phyloP scores from a whole-genome alignment of 1,140 invertebrate species.

The Listronotus oregonensis region DNA sequence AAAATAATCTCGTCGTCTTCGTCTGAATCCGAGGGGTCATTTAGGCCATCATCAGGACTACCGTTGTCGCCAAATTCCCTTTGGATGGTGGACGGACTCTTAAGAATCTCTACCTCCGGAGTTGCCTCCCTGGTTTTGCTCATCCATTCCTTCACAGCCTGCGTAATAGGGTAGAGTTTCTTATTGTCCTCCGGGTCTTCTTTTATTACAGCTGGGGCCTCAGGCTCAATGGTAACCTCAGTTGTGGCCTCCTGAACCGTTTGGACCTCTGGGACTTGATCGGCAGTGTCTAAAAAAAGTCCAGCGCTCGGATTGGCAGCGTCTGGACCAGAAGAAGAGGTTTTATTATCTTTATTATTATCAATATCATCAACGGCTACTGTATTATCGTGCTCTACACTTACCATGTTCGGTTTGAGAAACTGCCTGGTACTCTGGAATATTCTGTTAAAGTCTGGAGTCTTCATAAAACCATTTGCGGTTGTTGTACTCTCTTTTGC shows the following conservation, averaged over 20 bases:
- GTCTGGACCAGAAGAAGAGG: slow-evolving; percentile 33
- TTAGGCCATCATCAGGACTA: slow-evolving; percentile 21
- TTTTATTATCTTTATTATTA: slow-evolving; percentile 24
- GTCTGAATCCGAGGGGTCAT: background rate
- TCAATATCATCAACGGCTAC: slow-evolving; percentile 15
- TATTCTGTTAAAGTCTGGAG: slow-evolving; percentile 44
- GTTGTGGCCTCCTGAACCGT: slow-evolving; percentile 9
- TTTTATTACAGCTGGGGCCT: slow-evolving; percentile 20
- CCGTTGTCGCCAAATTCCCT: slow-evolving; percentile 41
- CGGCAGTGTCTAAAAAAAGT: slow-evolving; percentile 43
- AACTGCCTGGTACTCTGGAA: slow-evolving; percentile 43
- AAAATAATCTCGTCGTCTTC: slow-evolving; percentile 41
- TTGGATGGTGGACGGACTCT: slow-evolving; percentile 49
- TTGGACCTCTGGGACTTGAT: slow-evolving; percentile 19
- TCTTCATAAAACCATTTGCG: slow-evolving; percentile 26
- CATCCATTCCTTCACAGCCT: slow-evolving; percentile 55
- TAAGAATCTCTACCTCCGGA: slow-evolving; percentile 53
- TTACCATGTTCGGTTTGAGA: slow-evolving; percentile 42
- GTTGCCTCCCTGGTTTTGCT: slow-evolving; percentile 51
- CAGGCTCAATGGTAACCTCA: slow-evolving; percentile 2
- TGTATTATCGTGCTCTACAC: slow-evolving; percentile 32
- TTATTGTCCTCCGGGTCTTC: slow-evolving; percentile 24
- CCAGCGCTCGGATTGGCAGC: slow-evolving; percentile 42
- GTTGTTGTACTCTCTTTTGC: slow-evolving; percentile 9
- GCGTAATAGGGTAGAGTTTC: slow-evolving; percentile 50